Base-by-base conservation (phyloP, 2,888 invertebrate species). In the Sipha maydis region DNA sequence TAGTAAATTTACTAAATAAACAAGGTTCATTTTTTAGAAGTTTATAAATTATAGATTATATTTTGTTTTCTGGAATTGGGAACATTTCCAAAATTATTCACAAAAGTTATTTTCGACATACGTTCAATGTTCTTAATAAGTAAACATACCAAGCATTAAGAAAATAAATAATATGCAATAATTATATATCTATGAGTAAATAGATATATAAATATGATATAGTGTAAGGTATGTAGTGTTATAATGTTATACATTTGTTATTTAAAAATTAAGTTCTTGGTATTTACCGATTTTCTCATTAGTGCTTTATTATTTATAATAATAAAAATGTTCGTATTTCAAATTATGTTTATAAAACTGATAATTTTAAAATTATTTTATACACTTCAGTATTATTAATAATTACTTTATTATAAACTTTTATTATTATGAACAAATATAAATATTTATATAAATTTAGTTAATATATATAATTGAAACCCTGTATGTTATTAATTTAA, bases 31-130 rank as follows among this genome's bases (percentile, higher is more conserved):
- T 9, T 76, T 38, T 48, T 31, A 61, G 25, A n/a, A 34, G 19
- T 7, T 75, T 5, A 5, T 61, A 56, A 75, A 75, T 14, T 56
- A 75, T 67, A 8, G 28, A 76, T 38, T 71, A 31, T 71, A 79
- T 48, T 48, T 48, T 71, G 19, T 79, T 56, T 86, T 25, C 79
- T 79, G 86, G 79, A 86, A 79, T 86, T 86, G 78, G 86, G 79
- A 79, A 86, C 78, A 54, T 28, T 54, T 71, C 79, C 86, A 86
- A 86, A 69, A 71, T 69, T 85, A 84, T 76, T 69, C 7, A 19
- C 48, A 21, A n/a, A 9, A 48, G 31, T 48, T 85, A 77, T 77
- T 85, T 85, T 77, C 19, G n/a, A 85, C 85, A 48, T 71, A 54
- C 77, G 34, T 77, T 69, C 48, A 67, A 41, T 67, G 61, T 76